phyloP scores from a whole-genome alignment of 2,113 vertebrate species.

The Mesocricetus auratus region DNA sequence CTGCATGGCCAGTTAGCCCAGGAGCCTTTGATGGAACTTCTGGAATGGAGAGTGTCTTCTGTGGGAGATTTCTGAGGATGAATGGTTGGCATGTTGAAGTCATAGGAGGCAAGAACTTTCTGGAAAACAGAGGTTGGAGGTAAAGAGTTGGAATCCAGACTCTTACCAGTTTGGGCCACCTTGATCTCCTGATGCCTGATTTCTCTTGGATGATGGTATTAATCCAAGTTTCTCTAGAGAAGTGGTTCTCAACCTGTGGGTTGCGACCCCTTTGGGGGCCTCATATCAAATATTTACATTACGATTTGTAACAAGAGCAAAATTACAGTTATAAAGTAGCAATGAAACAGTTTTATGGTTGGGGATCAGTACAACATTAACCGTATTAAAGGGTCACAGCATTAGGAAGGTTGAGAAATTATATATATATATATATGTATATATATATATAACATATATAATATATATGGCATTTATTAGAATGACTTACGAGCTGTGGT shows the following conservation, averaged over 20 bases:
- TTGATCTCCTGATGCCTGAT: background rate
- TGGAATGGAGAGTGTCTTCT: background rate
- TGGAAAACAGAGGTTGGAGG: background rate
- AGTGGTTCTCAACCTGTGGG: background rate
- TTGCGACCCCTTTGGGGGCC: background rate
- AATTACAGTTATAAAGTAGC: background rate
- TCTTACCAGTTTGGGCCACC: background rate
- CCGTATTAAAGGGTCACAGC: background rate
- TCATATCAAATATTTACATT: background rate
- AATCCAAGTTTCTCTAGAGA: background rate
- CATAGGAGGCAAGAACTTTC: background rate
- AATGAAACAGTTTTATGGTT: background rate
- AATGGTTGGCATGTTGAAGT: background rate
- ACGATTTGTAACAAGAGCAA: background rate
- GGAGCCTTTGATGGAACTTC: background rate
- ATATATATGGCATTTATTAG: too few relatives aligned
- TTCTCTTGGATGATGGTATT: background rate
- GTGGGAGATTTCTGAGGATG: background rate
- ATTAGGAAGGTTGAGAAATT: background rate
- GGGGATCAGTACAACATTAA: background rate
- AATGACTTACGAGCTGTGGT: too few relatives aligned
- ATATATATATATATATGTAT: too few relatives aligned
- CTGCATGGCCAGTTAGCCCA: fast-evolving
- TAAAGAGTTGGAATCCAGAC: background rate
- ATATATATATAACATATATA: too few relatives aligned